These are phyloP conservation scores for Nephila pilipes DNA, from an alignment of 1,140 invertebrate genomes.

Conservation along the genomic window DNA sequence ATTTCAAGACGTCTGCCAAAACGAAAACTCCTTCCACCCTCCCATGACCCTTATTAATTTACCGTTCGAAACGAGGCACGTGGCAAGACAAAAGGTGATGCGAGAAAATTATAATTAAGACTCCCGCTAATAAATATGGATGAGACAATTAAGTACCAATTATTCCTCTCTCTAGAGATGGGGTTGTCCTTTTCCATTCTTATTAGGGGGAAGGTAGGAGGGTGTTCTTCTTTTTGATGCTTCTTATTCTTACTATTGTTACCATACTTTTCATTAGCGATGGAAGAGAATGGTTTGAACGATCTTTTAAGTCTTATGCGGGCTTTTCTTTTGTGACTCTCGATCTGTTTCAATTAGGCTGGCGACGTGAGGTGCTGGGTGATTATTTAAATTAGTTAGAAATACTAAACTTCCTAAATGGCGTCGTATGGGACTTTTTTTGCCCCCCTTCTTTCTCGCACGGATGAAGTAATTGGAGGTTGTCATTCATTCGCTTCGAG, in stretches of 20 bases:
- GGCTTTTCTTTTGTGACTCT: neutral
- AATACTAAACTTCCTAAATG: conserved; percentile 15
- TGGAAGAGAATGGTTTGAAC: neutral
- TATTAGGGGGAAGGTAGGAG: neutral
- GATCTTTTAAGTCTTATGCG: neutral
- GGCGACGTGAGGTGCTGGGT: neutral
- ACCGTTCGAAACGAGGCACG: conserved; percentile 43
- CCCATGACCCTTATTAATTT: conserved; percentile 71
- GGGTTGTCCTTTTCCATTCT: conserved; percentile 44
- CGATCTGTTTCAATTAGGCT: conserved; percentile 12
- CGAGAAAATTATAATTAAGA: conserved; percentile 72
- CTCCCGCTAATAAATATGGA: conserved; percentile 73
- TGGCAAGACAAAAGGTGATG: conserved; percentile 63
- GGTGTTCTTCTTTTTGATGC: neutral
- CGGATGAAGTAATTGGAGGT: neutral
- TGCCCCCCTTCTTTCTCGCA: too few species aligned
- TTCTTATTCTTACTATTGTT: conserved; percentile 18
- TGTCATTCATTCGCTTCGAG: neutral
- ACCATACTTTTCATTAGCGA: conserved; percentile 45
- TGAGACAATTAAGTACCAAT: conserved; percentile 75
- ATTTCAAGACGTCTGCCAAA: conserved; percentile 30
- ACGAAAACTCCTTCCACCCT: neutral
- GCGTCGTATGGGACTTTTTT: neutral
- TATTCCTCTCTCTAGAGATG: conserved; percentile 41
- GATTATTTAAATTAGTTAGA: conserved; percentile 39